phyloP scores from a whole-genome alignment of 2,888 invertebrate species.

The Folsomia manolachei region DNA sequence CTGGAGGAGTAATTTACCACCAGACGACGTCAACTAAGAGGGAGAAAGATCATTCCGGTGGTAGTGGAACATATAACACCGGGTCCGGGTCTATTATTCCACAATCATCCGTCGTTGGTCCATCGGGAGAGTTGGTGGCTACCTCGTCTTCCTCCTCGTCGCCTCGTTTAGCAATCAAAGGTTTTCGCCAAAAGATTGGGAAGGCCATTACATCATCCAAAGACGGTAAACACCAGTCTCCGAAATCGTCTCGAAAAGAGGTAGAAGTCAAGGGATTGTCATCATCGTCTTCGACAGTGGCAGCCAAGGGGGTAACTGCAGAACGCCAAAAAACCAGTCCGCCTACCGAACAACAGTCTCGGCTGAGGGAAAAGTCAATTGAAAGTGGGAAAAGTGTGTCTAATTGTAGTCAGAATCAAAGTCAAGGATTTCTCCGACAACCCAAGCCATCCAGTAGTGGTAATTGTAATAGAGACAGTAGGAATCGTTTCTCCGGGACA shows the following conservation, averaged over 20 bases:
- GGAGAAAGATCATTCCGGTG: slow-evolving; percentile 25
- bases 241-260: slow-evolving; percentile 38
- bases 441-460: slow-evolving; percentile 29
- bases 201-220: slow-evolving; percentile 44
- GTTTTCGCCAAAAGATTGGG: slow-evolving; percentile 49
- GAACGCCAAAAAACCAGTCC: not conserved
- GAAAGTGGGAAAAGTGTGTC: not conserved
- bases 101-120: slow-evolving; percentile 24
- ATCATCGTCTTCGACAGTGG: slow-evolving; percentile 15
- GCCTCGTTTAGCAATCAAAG: slow-evolving; percentile 48
- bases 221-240: slow-evolving; percentile 34
- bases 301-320: slow-evolving; percentile 18
- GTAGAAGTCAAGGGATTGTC: slow-evolving; percentile 19
- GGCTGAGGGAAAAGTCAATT: not conserved
- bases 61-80: too few relatives aligned
- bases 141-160: slow-evolving; percentile 27
- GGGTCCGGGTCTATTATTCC: slow-evolving; percentile 19
- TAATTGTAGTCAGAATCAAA: slow-evolving; percentile 1
- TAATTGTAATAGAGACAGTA: slow-evolving; percentile 29
- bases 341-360: slow-evolving; percentile 8
- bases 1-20: slow-evolving; percentile 28
- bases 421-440: slow-evolving; percentile 42
- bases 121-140: slow-evolving; percentile 14
- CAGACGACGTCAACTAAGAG: slow-evolving; percentile 21
- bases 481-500: slow-evolving; percentile 44